phyloP scores from a whole-genome alignment of 2,797 vertebrate genomes.

The Helostoma temminkii region DNA sequence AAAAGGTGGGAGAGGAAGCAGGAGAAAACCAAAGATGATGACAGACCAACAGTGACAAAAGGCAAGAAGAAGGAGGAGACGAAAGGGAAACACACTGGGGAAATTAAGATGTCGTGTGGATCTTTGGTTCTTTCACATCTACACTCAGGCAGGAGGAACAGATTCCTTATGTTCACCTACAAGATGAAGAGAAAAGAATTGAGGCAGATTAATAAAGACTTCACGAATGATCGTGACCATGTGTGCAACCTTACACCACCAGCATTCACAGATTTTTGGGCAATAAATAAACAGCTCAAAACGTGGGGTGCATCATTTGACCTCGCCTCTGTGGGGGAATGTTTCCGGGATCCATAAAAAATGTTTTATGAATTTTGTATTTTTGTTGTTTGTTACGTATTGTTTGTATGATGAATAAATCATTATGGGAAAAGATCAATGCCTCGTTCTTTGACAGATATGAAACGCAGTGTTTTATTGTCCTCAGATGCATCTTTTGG shows the following conservation, averaged over 20 bases:
- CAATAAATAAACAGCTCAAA: conserved; percentile 12
- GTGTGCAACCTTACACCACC: too few relatives aligned
- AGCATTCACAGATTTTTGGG: too few relatives aligned
- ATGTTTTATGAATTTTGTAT: conserved; percentile 5
- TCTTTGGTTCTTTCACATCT: conserved; percentile 32
- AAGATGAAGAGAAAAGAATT: background rate
- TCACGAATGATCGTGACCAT: background rate
- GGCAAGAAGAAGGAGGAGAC: background rate
- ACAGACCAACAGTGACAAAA: background rate
- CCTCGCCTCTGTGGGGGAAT: background rate
- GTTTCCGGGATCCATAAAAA: background rate
- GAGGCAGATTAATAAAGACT: conserved; percentile 28
- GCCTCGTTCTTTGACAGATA: background rate
- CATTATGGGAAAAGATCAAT: background rate
- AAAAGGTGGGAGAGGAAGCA: background rate
- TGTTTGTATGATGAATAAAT: background rate
- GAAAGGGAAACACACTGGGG: conserved; percentile 28
- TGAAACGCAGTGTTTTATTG: background rate
- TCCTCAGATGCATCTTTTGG: background rate
- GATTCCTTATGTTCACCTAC: conserved; percentile 18
- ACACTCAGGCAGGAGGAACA: conserved; percentile 10
- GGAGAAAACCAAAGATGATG: background rate
- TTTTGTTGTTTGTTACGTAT: too few relatives aligned
- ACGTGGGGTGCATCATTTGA: background rate
- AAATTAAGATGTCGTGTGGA: conserved; percentile 56